phyloP scores from a whole-genome alignment of 2,888 invertebrate species.

The Elegia similella region DNA sequence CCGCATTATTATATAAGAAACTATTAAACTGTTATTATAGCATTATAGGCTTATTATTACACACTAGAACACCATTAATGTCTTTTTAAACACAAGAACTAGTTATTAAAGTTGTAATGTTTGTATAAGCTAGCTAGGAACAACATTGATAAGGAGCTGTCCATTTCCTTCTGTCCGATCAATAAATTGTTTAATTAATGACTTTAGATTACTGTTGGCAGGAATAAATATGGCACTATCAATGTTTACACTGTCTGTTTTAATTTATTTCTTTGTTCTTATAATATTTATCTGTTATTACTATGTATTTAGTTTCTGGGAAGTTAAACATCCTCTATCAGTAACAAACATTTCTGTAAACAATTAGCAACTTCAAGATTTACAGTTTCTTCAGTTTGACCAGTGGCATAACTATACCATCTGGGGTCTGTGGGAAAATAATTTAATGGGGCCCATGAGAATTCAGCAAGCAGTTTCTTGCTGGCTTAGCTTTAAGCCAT shows the following conservation, averaged over 20 bases:
- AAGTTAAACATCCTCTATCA: too few species aligned
- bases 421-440: too few species aligned
- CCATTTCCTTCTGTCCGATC: slow-evolving; percentile 14
- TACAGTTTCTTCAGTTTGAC: too few species aligned
- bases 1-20: background rate
- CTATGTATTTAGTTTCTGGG: too few species aligned
- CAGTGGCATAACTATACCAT: too few species aligned
- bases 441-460: too few species aligned
- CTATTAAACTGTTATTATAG: background rate
- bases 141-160: slow-evolving; percentile 14
- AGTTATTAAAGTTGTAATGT: background rate
- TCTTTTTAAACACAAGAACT: slow-evolving; percentile 2
- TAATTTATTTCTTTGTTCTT: background rate
- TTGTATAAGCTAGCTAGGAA: slow-evolving; percentile 4
- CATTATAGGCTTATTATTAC: background rate
- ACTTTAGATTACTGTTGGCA: slow-evolving; percentile 13
- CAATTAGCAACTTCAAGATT: too few species aligned
- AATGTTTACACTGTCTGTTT: background rate
- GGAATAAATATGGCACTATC: background rate
- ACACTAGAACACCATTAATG: background rate
- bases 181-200: slow-evolving; percentile 23
- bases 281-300: background rate
- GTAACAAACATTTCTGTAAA: too few species aligned
- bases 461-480: too few species aligned
- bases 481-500: too few species aligned